Percentiles rank a stretch among this genome's conserved stretches.
Conservation (phyloP, 2,113 vertebrate genomes). For the Rattus rattus region DNA sequence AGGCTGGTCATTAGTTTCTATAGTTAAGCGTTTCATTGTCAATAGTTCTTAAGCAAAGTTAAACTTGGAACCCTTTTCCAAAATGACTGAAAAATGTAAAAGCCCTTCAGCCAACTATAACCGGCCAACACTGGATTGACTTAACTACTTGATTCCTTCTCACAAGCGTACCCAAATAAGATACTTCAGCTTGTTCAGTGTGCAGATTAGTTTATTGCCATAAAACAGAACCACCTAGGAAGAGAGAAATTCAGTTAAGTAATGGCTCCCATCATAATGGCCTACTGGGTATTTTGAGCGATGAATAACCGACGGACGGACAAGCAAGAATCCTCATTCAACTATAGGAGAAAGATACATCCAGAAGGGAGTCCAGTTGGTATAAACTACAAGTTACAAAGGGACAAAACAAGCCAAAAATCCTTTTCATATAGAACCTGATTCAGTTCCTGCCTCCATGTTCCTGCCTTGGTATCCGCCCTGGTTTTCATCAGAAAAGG, state of each 20-base stretch:
- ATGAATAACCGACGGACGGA: too few species aligned
- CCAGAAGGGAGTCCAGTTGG: fast-evolving
- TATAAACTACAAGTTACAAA: too few species aligned
- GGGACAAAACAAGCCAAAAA: background rate
- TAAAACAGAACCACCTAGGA: background rate
- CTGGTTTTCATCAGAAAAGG: background rate
- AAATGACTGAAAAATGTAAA: background rate
- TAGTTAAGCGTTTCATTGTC: background rate
- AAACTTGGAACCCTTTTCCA: background rate
- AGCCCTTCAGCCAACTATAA: background rate
- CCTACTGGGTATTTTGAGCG: background rate
- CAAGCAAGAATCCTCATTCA: background rate
- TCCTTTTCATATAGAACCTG: background rate
- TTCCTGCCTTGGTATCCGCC: background rate
- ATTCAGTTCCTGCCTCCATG: background rate
- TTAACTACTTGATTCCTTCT: background rate
- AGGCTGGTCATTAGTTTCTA: background rate
- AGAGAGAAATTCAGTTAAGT: background rate
- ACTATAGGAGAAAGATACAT: background rate
- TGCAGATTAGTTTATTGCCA: too few species aligned
- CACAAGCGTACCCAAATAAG: too few species aligned
- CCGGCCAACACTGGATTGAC: background rate
- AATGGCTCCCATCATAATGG: background rate
- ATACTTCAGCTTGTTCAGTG: background rate
- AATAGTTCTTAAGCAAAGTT: too few species aligned